These are phyloP conservation scores for Agonopterix heracliana DNA, from an alignment of 2,888 invertebrate species.

Conservation along the genomic window DNA sequence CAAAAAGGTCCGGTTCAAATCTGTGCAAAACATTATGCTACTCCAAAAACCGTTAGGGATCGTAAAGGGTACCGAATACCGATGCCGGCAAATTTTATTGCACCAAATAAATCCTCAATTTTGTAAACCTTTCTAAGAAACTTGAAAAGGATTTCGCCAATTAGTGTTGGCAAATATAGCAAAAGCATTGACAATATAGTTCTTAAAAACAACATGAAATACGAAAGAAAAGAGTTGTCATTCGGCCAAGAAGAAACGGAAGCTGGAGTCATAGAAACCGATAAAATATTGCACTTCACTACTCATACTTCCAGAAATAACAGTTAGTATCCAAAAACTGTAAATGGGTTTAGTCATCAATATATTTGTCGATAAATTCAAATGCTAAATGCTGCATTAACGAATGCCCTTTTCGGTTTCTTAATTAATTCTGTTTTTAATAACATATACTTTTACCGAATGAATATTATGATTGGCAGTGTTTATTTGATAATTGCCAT, in stretches of 20 bases:
- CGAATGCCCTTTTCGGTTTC: neutral
- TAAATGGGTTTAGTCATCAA: too few relatives aligned
- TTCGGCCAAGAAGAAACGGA: too few relatives aligned
- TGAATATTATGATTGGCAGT: constrained; percentile 20
- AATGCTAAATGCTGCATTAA: too few relatives aligned
- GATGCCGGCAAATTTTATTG: constrained; percentile 38
- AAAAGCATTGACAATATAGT: constrained; percentile 15
- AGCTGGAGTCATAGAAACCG: too few relatives aligned
- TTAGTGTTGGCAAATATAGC: constrained; percentile 15
- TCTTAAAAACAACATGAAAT: neutral
- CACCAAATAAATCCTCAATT: constrained; percentile 35
- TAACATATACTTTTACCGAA: constrained; percentile 5
- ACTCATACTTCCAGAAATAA: too few relatives aligned
- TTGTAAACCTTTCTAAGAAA: constrained; percentile 11
- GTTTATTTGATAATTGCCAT: constrained; percentile 42
- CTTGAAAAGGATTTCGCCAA: constrained; percentile 22
- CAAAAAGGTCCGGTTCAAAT: constrained; percentile 27
- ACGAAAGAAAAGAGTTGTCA: neutral
- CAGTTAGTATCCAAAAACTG: too few relatives aligned
- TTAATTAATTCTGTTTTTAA: neutral
- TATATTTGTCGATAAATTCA: too few relatives aligned
- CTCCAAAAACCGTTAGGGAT: constrained; percentile 36
- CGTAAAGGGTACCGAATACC: constrained; percentile 28
- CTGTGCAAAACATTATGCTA: constrained; percentile 32
- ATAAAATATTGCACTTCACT: too few relatives aligned